Percentiles rank a stretch among this genome's conserved stretches.
Conservation (phyloP, 2,797 vertebrate species). For the Eulemur rubriventer region DNA sequence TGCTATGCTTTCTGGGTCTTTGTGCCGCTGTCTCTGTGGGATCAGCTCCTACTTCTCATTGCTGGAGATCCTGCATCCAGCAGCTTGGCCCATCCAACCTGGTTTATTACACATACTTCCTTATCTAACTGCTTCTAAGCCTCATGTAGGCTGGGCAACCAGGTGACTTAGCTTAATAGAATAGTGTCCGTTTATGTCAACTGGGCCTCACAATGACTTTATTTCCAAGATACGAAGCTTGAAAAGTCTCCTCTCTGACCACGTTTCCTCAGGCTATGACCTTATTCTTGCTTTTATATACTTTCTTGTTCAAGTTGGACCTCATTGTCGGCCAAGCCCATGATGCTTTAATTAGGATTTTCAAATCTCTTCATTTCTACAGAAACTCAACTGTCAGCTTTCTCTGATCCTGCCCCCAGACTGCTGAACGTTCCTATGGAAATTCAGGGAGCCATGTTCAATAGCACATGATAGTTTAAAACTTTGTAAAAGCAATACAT, state of each 20-base stretch:
- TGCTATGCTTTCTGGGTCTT: not conserved
- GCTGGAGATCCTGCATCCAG: not conserved
- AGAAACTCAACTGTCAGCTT: not conserved
- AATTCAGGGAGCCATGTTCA: not conserved
- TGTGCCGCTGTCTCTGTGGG: not conserved
- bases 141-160: not conserved
- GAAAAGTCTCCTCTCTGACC: not conserved
- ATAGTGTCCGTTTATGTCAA: conserved; percentile 22
- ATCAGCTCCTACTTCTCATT: not conserved
- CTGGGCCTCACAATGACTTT: not conserved
- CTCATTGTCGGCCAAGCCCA: not conserved
- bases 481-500: not conserved
- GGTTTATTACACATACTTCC: not conserved
- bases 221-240: not conserved
- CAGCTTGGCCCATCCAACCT: not conserved
- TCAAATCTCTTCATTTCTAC: not conserved
- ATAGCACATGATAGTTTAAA: not conserved
- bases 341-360: not conserved
- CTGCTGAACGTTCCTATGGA: not conserved
- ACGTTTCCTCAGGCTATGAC: not conserved
- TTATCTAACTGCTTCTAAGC: not conserved
- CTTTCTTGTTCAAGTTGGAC: not conserved
- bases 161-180: not conserved
- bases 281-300: not conserved
- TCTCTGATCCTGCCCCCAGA: not conserved